Evolutionary conservation across 2,797 vertebrate genomes (phyloP).

Genomic region (Danio tinwini): DNA sequence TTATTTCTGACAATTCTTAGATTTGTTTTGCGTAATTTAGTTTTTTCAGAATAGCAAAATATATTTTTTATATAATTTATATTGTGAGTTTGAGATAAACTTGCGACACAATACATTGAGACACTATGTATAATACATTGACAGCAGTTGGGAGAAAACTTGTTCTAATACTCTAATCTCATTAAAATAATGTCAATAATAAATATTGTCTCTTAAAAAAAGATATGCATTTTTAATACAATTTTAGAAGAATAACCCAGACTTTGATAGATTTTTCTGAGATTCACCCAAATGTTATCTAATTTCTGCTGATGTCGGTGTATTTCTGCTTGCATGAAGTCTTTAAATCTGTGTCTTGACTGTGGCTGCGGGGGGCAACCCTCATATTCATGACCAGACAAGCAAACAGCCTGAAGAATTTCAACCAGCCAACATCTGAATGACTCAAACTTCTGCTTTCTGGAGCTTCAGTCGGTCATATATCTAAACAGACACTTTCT

Average conservation of each 20-base stretch:
- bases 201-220: neutral
- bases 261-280: neutral
- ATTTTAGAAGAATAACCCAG: neutral
- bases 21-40: too few species aligned
- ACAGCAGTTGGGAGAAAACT: too few species aligned
- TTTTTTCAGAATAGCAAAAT: too few species aligned
- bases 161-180: too few species aligned
- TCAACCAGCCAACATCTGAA: neutral
- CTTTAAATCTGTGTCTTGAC: conserved; percentile 1
- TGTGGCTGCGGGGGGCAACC: conserved; percentile 17
- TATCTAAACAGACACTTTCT: conserved; percentile 12
- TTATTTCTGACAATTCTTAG: too few species aligned
- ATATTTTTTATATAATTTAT: too few species aligned
- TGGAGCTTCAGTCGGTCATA: conserved; percentile 19
- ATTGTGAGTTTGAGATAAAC: too few species aligned
- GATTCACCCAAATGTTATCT: neutral
- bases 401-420: conserved; percentile 37
- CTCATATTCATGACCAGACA: conserved; percentile 28
- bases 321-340: conserved; percentile 1
- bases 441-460: conserved; percentile 22
- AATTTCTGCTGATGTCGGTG: neutral
- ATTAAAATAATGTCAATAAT: neutral
- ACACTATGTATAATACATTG: too few species aligned
- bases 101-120: too few species aligned
- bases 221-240: too few species aligned